A percentile compares a stretch with the other conserved stretches of the same genome.
phyloP scores from a whole-genome alignment of 1,140 invertebrate species.

The Diprion similis region DNA sequence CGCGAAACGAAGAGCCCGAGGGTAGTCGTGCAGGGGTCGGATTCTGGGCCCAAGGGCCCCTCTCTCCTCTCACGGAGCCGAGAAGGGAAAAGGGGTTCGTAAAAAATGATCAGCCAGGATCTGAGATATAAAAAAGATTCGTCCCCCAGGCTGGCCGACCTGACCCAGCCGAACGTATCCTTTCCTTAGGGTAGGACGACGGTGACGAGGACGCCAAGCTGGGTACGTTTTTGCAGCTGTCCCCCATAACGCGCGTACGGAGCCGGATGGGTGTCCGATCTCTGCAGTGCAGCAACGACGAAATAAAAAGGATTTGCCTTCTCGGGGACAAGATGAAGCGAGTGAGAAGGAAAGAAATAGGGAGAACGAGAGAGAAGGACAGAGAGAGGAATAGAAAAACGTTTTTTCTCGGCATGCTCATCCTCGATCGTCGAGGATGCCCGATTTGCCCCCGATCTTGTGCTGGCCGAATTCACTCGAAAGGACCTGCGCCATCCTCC shows the following conservation, averaged over 20 bases:
- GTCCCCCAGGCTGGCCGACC: conserved; percentile 33
- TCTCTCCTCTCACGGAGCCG: conserved; percentile 16
- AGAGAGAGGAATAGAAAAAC: background rate
- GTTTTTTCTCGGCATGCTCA: background rate
- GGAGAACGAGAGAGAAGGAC: no score
- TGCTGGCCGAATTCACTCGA: conserved; percentile 57
- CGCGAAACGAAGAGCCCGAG: conserved; percentile 34
- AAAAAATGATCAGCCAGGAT: conserved; percentile 57
- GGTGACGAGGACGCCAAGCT: conserved; percentile 25
- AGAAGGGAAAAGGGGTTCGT: conserved; percentile 51
- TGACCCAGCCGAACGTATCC: conserved; percentile 41
- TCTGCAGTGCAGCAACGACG: conserved; percentile 2
- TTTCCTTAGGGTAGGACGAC: conserved; percentile 40
- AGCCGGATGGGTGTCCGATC: conserved; percentile 8
- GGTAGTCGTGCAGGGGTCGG: conserved; percentile 18
- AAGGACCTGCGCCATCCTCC: conserved; percentile 49
- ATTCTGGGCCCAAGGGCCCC: conserved; percentile 16
- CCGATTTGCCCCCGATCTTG: conserved; percentile 42
- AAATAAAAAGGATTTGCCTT: conserved; percentile 54
- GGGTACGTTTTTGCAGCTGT: conserved; percentile 57
- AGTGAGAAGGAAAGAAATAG: no score
- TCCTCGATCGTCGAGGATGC: no score
- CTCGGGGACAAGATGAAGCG: background rate
- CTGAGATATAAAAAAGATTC: conserved; percentile 51
- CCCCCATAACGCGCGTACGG: conserved; percentile 29